Conservation (phyloP, 2,797 vertebrate genomes). For the Peromyscus attwateri region DNA sequence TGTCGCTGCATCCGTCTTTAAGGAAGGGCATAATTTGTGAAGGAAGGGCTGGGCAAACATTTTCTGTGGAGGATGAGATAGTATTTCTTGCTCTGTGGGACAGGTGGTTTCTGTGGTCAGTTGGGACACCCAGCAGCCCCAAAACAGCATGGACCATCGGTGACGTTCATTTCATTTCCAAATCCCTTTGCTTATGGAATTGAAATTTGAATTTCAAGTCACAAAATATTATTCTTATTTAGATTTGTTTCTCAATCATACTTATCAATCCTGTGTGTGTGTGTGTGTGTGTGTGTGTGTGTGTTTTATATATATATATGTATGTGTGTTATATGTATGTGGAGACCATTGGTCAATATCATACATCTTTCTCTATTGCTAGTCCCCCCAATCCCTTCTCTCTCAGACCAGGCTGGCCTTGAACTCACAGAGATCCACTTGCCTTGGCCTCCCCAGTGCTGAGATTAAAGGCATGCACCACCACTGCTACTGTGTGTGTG, state of each 20-base stretch:
- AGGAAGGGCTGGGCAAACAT: not conserved
- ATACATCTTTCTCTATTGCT: not conserved
- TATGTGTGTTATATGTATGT: not conserved
- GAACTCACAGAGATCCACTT: not conserved
- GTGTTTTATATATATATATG: too few relatives aligned
- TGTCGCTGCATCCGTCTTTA: too few relatives aligned
- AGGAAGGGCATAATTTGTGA: not conserved
- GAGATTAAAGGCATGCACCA: too few relatives aligned
- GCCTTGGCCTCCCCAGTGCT: not conserved
- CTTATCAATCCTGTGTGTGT: not conserved
- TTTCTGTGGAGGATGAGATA: not conserved
- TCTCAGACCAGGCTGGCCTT: not conserved
- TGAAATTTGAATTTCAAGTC: constrained; percentile 49
- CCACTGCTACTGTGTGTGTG: too few relatives aligned
- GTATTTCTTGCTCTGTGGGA: not conserved
- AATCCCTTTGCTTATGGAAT: constrained; percentile 6
- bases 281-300: not conserved
- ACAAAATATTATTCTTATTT: constrained; percentile 28
- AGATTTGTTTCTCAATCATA: not conserved
- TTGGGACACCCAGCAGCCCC: not conserved
- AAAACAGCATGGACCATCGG: not conserved
- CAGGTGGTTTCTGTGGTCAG: not conserved
- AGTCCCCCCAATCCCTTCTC: too few relatives aligned
- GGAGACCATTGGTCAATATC: not conserved
- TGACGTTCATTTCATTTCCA: not conserved